Evolutionary conservation across 1,140 invertebrate genomes (phyloP).

Genomic region (Temnothorax nylanderi): DNA sequence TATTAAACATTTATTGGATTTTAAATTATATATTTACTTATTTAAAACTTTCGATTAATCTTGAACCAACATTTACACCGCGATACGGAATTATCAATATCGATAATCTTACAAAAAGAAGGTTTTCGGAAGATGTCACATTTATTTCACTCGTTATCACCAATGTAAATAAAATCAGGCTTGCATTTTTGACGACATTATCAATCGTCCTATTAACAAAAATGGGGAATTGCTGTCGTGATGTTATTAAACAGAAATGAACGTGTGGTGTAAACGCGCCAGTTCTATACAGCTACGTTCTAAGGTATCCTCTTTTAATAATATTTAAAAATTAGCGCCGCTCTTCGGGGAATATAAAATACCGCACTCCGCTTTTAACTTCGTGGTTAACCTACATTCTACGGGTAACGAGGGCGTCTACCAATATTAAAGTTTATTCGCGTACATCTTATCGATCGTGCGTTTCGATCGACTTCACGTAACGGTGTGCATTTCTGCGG

Average conservation of each 20-base stretch:
- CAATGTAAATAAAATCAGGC: neutral
- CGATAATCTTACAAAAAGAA: neutral
- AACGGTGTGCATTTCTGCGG: constrained; percentile 7
- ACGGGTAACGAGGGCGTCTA: constrained; percentile 52
- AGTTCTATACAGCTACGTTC: constrained; percentile 6
- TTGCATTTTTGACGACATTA: neutral
- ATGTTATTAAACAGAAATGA: constrained; percentile 44
- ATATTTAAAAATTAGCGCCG: constrained; percentile 51
- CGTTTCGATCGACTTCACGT: constrained; percentile 31
- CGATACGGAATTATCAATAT: neutral
- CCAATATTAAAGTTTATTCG: constrained; percentile 60
- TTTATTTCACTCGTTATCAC: neutral
- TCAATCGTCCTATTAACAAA: neutral
- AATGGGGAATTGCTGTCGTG: neutral
- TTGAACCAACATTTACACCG: neutral
- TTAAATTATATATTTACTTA: neutral
- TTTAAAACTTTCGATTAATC: neutral
- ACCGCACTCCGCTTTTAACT: constrained; percentile 48
- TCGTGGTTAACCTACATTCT: constrained; percentile 60
- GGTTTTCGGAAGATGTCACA: neutral
- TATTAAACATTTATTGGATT: constrained; percentile 4
- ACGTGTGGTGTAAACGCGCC: neutral
- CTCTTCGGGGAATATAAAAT: constrained; percentile 56
- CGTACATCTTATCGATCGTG: constrained; percentile 47
- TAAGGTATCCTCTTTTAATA: neutral